A percentile compares a stretch with the other conserved stretches of the same genome.
Conservation (phyloP, 2,113 vertebrate genomes). For the Perca schrenkii region DNA sequence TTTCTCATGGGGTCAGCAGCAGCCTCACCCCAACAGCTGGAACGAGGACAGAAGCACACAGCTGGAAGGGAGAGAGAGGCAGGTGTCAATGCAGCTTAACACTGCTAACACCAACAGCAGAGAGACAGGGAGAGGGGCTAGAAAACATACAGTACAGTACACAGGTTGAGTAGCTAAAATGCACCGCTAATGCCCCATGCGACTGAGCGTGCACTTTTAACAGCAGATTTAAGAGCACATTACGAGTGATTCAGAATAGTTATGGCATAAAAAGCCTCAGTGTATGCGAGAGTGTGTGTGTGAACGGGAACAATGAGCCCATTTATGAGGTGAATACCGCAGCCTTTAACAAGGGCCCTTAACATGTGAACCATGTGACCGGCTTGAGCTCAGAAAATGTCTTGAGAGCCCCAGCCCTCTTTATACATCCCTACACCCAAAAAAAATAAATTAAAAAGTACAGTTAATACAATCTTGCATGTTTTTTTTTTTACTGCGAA, state of each 20-base stretch:
- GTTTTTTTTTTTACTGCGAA: neutral
- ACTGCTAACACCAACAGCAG: constrained; percentile 19
- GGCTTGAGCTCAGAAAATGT: constrained; percentile 41
- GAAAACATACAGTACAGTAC: constrained; percentile 12
- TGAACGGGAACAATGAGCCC: constrained; percentile 74
- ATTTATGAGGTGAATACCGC: constrained; percentile 73
- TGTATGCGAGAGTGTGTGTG: constrained; percentile 37
- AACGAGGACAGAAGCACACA: constrained; percentile 61
- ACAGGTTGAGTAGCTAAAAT: constrained; percentile 15
- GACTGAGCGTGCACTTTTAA: constrained; percentile 28
- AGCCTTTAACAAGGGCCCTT: constrained; percentile 72
- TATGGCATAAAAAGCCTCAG: constrained; percentile 56
- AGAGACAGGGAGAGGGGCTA: neutral
- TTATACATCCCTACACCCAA: constrained; percentile 1
- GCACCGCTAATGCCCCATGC: neutral
- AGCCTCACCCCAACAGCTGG: constrained; percentile 70
- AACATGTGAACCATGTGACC: constrained; percentile 78
- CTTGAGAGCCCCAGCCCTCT: constrained; percentile 14
- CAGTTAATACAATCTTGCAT: constrained; percentile 11
- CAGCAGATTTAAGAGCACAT: constrained; percentile 50
- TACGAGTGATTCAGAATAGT: constrained; percentile 56
- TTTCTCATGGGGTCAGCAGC: constrained; percentile 64
- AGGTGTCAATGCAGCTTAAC: constrained; percentile 21
- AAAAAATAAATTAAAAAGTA: constrained; percentile 2
- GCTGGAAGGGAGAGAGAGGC: constrained; percentile 30